Percentiles rank a stretch among this genome's conserved stretches.
Evolutionary conservation across 2,888 invertebrate genomes (phyloP).

Genomic region (Thecophora atra): DNA sequence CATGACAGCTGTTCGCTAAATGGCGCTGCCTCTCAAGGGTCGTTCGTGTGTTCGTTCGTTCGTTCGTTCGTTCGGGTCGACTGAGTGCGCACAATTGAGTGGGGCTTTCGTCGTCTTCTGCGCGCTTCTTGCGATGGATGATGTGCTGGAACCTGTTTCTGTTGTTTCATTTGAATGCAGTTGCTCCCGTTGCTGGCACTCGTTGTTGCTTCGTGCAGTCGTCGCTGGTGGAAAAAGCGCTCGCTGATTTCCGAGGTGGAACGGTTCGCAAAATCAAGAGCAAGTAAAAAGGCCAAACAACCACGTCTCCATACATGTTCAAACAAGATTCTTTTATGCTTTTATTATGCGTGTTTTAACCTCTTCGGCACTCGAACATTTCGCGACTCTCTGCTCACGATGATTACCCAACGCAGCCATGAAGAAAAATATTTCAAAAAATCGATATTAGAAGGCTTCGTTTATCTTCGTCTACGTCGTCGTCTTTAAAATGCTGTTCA

Average conservation of each 20-base stretch:
- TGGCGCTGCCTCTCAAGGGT: neutral
- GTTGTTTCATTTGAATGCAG: conserved; percentile 2
- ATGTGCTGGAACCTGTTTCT: neutral
- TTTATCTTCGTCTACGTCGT: no score
- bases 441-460: no score
- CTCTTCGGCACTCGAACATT: no score
- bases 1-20: conserved; percentile 12
- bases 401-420: neutral
- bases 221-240: neutral
- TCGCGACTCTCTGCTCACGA: no score
- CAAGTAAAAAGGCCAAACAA: neutral
- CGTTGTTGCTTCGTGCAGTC: neutral
- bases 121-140: neutral
- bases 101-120: neutral
- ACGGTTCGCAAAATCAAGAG: conserved; percentile 24
- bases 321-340: no score
- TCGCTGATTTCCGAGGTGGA: conserved; percentile 17
- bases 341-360: no score
- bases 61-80: neutral
- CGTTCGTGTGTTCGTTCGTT: conserved; percentile 24
- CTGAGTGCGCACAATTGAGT: neutral
- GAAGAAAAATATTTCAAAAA: neutral
- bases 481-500: no score
- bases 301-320: no score
- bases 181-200: conserved; percentile 9